phyloP scores from a whole-genome alignment of 2,797 vertebrate genomes.

The Melanogrammus aeglefinus region DNA sequence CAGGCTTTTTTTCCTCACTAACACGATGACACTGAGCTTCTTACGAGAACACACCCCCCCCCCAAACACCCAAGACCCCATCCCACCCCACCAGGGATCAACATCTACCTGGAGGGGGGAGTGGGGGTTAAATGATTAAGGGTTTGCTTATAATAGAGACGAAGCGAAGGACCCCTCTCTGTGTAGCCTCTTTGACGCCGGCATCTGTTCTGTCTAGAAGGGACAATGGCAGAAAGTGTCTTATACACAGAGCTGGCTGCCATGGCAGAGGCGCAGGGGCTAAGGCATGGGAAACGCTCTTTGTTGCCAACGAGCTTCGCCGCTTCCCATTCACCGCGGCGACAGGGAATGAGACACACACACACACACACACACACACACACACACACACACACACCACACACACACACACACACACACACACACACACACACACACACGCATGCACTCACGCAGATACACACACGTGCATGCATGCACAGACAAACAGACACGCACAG shows the following conservation, averaged over 20 bases:
- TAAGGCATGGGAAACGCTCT: constrained; percentile 91
- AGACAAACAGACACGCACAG: no score
- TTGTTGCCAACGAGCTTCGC: constrained; percentile 87
- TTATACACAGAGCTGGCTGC: constrained; percentile 86
- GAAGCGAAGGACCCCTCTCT: constrained; percentile 80
- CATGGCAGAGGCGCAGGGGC: constrained; percentile 80
- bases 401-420: constrained; percentile 43
- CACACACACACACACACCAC: constrained; percentile 39
- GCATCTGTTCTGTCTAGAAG: constrained; percentile 87
- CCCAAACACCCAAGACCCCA: no score
- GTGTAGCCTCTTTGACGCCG: constrained; percentile 84
- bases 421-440: not conserved
- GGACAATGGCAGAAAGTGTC: constrained; percentile 86
- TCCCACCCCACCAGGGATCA: constrained; percentile 21
- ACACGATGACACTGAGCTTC: no score
- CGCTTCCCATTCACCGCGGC: constrained; percentile 79
- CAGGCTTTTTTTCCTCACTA: no score
- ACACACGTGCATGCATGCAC: no score
- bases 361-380: constrained; percentile 21
- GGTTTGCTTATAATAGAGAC: constrained; percentile 56
- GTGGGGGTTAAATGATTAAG: constrained; percentile 39
- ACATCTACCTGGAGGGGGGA: constrained; percentile 45
- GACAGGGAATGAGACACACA: constrained; percentile 62
- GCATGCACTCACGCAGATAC: no score
- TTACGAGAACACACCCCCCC: no score